Base-by-base conservation (phyloP, 2,888 invertebrate species). In the Cataglyphis livida region DNA sequence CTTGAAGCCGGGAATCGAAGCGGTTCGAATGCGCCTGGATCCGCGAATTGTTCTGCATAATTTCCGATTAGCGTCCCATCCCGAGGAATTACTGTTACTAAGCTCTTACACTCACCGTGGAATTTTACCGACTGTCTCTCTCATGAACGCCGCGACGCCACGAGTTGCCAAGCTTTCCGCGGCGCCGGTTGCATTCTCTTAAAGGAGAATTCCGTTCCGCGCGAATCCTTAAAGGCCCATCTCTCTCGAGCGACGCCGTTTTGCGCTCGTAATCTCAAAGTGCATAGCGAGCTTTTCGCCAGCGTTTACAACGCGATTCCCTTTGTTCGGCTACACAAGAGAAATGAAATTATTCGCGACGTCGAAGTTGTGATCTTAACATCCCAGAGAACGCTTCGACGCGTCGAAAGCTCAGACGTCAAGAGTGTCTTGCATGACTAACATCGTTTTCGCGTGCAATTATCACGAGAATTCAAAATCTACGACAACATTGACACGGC, bases 61-160 rank as follows among this genome's bases (percentile, higher is more conserved):
- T 81, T 84, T 84, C 82, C 62, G 85, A 64, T 88, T 85, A 87
- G 74, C 85, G 71, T 81, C 84, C 35, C 75, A 76, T 51, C 48
- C 32, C 28, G 54, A 21, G 61, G 32, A 81, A 82, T 81, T 85
- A 76, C 65, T 82, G 84, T 85, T 84, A 76, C 79, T 62, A 79
- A 85, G 88, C 81, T 73, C 48, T 28, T 64, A 70, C 65, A 38
- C 48, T 64, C 62, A 35, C 41, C 9, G 65, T 61, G 83, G 78
- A 84, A 86, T 81, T 84, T 84, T 73, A 66, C 76, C 76, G 48
- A 75, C 81, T 65, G 68, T 32, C 28, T 59, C 57, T 74, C 21
- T 28, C 38, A 35, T 2, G 48, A 59, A 41, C 71, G 41, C 68
- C 71, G 3, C 71, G 38, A 4, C 41, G 41, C 41, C 41, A 44